phyloP scores from a whole-genome alignment of 2,113 vertebrate species.

The Notarius quadriscutis region DNA sequence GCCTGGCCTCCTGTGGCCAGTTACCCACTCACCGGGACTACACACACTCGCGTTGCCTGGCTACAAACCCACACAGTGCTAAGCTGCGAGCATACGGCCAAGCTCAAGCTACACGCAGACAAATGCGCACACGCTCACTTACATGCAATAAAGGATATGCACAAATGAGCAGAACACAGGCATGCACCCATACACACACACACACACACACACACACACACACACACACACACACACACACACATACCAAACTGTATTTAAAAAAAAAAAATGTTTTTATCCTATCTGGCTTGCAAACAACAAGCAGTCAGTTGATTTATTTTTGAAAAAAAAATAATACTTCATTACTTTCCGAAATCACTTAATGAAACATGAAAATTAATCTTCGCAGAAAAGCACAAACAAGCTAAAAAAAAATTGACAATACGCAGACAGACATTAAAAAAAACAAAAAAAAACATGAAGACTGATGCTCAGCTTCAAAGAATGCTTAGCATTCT shows the following conservation, averaged over 20 bases:
- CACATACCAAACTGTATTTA: not conserved
- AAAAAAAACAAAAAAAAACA: not conserved
- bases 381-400: not conserved
- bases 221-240: not conserved
- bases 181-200: constrained; percentile 23
- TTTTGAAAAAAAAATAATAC: not conserved
- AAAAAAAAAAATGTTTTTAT: not conserved
- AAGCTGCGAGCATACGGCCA: constrained; percentile 37
- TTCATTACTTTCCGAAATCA: not conserved
- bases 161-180: constrained; percentile 21
- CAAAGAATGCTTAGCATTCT: constrained; percentile 21
- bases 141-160: constrained; percentile 38
- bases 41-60: constrained; percentile 57
- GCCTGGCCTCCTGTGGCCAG: constrained; percentile 64
- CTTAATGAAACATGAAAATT: not conserved
- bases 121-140: constrained; percentile 26
- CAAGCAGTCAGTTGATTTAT: constrained; percentile 4
- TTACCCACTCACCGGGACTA: constrained; percentile 57
- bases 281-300: not conserved
- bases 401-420: not conserved
- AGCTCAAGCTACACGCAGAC: constrained; percentile 35
- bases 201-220: constrained; percentile 10
- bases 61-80: constrained; percentile 52
- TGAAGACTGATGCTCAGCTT: not conserved
- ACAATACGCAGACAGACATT: not conserved